Evolutionary conservation across 2,797 vertebrate species (phyloP).

Genomic region (Uromys caudimaculatus): DNA sequence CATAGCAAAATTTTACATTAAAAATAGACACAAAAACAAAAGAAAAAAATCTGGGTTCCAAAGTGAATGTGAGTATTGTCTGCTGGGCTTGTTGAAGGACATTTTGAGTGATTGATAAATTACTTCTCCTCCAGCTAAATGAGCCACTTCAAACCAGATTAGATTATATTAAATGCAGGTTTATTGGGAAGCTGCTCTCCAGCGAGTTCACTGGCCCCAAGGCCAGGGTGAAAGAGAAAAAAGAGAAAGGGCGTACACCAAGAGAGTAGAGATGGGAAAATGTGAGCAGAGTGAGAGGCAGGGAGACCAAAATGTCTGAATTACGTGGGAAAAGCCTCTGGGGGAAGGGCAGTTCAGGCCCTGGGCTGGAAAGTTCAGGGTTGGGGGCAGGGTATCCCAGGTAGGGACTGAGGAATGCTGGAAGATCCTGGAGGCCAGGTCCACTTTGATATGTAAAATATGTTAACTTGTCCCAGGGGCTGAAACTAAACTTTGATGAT

Average conservation of each 20-base stretch:
- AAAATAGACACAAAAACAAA: neutral
- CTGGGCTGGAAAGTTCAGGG: too few species aligned
- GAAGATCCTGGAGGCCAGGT: neutral
- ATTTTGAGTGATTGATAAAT: neutral
- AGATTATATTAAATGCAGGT: neutral
- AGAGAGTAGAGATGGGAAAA: neutral
- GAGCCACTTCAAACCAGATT: neutral
- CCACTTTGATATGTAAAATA: too few species aligned
- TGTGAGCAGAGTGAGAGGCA: neutral
- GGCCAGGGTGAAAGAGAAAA: neutral
- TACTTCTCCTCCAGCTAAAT: neutral
- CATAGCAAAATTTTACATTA: neutral
- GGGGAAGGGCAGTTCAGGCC: neutral
- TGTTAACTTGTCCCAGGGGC: neutral
- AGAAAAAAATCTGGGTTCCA: neutral
- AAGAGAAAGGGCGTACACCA: neutral
- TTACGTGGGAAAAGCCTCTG: neutral
- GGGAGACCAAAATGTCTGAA: neutral
- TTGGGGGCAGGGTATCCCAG: neutral
- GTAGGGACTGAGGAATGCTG: neutral
- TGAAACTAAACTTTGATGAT: accelerated
- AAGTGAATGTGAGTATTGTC: too few species aligned
- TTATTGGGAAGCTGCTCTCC: neutral
- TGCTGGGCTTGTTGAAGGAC: neutral
- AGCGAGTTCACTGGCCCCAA: neutral